Percentiles rank a stretch among this genome's conserved stretches.
phyloP scores from a whole-genome alignment of 2,113 vertebrate genomes.

The Taurulus bubalis region DNA sequence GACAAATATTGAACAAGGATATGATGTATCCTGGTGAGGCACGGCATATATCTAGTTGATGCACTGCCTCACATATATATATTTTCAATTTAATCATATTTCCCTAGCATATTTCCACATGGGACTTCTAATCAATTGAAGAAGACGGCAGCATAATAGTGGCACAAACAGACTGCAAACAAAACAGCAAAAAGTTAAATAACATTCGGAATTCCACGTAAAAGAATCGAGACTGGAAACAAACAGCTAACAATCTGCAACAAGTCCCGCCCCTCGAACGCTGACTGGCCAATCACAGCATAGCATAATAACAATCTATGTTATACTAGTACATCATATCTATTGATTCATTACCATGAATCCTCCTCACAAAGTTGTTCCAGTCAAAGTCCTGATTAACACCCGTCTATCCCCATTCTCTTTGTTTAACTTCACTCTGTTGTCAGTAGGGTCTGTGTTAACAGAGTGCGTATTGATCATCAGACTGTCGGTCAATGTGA shows the following conservation, averaged over 20 bases:
- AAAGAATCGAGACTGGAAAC: no score
- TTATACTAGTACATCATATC: not conserved
- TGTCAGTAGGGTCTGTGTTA: constrained; percentile 27
- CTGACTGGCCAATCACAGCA: no score
- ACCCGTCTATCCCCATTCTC: not conserved
- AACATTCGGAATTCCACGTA: no score
- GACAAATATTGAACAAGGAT: not conserved
- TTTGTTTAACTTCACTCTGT: constrained; percentile 4
- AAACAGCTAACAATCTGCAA: no score
- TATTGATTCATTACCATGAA: not conserved
- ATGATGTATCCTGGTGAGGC: not conserved
- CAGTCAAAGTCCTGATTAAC: not conserved
- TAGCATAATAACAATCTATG: not conserved
- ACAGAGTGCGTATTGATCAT: constrained; percentile 45
- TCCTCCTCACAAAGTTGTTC: not conserved
- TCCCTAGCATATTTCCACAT: no score
- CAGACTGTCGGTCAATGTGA: constrained; percentile 51
- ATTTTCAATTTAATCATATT: no score
- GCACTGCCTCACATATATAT: no score
- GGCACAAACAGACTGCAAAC: not conserved
- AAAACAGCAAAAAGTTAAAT: not conserved
- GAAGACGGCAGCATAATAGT: not conserved
- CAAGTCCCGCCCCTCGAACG: no score
- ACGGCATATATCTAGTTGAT: not conserved
- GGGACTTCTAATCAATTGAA: not conserved